phyloP scores from a whole-genome alignment of 1,140 invertebrate species.

The Matsumurasca onukii region DNA sequence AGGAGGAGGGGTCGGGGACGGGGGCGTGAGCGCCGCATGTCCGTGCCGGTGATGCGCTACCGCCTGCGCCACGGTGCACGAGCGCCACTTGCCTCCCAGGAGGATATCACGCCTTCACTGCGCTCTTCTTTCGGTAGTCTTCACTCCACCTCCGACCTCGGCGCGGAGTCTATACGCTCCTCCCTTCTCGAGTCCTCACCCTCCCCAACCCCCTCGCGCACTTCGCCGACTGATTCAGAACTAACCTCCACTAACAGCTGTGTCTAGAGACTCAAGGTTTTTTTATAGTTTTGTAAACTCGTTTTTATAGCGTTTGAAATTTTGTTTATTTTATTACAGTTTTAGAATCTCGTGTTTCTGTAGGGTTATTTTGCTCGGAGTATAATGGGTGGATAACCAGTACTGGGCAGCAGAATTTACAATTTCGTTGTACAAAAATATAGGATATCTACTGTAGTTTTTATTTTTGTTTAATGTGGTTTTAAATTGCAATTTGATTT shows the following conservation, averaged over 20 bases:
- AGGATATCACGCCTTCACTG: constrained; percentile 38
- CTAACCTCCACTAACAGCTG: neutral
- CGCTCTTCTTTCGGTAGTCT: constrained; percentile 35
- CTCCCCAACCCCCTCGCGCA: neutral
- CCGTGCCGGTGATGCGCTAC: constrained; percentile 10
- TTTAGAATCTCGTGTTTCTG: constrained; percentile 1
- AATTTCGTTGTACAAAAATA: too few species aligned
- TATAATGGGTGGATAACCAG: too few species aligned
- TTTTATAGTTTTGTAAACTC: neutral
- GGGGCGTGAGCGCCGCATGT: constrained; percentile 4
- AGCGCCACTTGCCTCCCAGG: constrained; percentile 35
- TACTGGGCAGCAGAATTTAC: too few species aligned
- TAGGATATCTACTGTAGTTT: too few species aligned
- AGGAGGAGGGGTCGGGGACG: neutral
- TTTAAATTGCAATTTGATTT: too few species aligned
- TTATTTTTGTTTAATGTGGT: too few species aligned
- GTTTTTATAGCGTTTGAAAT: neutral
- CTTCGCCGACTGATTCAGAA: neutral
- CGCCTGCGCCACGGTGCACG: constrained; percentile 1
- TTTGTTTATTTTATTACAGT: neutral
- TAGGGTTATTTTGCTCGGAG: too few species aligned
- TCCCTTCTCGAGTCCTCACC: constrained; percentile 13
- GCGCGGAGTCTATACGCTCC: constrained; percentile 20
- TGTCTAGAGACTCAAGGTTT: neutral
- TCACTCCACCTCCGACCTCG: constrained; percentile 18